Evolutionary conservation across 2,797 vertebrate species (phyloP).

Genomic region (Falco columbarius): DNA sequence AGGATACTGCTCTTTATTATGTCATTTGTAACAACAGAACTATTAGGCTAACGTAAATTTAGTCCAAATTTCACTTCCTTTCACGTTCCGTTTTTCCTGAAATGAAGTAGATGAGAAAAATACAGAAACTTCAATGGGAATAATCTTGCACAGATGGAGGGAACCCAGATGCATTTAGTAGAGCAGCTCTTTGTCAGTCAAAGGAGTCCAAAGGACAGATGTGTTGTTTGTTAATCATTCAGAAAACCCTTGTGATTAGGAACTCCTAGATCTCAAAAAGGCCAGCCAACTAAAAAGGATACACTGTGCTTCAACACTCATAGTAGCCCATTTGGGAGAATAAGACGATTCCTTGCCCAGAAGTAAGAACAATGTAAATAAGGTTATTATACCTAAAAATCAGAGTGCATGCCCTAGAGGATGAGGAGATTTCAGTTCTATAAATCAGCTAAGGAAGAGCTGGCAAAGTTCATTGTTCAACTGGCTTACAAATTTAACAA

Average conservation of each 20-base stretch:
- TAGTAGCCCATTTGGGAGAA: constrained; percentile 36
- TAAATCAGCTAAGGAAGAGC: constrained; percentile 55
- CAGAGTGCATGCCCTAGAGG: constrained; percentile 1
- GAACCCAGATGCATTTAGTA: constrained; percentile 18
- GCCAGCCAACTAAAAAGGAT: constrained; percentile 36
- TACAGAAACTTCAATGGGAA: constrained; percentile 1
- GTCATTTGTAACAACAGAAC: background rate
- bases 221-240: constrained; percentile 18
- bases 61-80: constrained; percentile 47
- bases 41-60: background rate
- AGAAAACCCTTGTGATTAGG: constrained; percentile 50
- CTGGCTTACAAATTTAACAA: constrained; percentile 46
- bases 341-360: constrained; percentile 29
- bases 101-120: constrained; percentile 53
- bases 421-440: constrained; percentile 30
- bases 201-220: constrained; percentile 46
- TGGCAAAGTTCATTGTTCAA: constrained; percentile 52
- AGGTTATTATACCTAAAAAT: constrained; percentile 23
- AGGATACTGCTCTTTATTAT: background rate
- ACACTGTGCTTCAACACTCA: constrained; percentile 14
- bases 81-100: constrained; percentile 37
- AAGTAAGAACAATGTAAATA: constrained; percentile 51
- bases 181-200: constrained; percentile 42
- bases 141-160: constrained; percentile 42
- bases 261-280: constrained; percentile 40